phyloP scores from a whole-genome alignment of 2,888 invertebrate genomes.

The Axea sp. region DNA sequence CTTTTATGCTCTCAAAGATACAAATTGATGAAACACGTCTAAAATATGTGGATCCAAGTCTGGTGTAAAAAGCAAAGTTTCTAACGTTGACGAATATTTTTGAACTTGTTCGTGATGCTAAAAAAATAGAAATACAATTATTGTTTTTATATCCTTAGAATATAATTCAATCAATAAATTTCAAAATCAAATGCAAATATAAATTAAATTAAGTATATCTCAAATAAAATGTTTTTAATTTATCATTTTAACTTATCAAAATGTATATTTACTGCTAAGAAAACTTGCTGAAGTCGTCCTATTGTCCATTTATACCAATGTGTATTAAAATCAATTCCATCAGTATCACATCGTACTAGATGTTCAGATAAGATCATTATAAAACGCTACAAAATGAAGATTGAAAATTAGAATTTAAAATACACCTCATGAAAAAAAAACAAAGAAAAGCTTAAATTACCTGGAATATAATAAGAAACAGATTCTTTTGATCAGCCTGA shows the following conservation, averaged over 20 bases:
- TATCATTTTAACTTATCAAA: too few species aligned
- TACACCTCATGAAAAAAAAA: neutral
- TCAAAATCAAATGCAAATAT: too few species aligned
- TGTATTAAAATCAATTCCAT: slow-evolving; percentile 94
- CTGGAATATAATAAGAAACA: slow-evolving; percentile 98
- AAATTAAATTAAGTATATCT: too few species aligned
- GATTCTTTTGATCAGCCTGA: slow-evolving; percentile 97
- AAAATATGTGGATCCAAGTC: slow-evolving; percentile 97
- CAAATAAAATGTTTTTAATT: too few species aligned
- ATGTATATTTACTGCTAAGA: slow-evolving; percentile 87
- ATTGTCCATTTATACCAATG: slow-evolving; percentile 98
- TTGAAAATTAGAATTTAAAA: slow-evolving; percentile 17
- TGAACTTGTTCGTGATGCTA: slow-evolving; percentile 99
- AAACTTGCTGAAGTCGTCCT: slow-evolving; percentile 96
- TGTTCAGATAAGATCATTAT: slow-evolving; percentile 99
- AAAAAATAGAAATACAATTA: slow-evolving; percentile 74
- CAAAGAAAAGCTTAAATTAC: slow-evolving; percentile 71
- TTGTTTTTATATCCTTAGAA: too few species aligned
- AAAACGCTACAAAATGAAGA: slow-evolving; percentile 84
- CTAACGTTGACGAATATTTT: slow-evolving; percentile 96
- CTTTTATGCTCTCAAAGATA: slow-evolving; percentile 88
- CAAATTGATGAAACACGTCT: slow-evolving; percentile 98
- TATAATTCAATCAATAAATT: too few species aligned
- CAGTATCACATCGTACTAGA: slow-evolving; percentile 94
- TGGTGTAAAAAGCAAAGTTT: slow-evolving; percentile 96